Evolutionary conservation across 2,113 vertebrate species (phyloP).

Genomic region (Protobothrops mucrosquamatus): DNA sequence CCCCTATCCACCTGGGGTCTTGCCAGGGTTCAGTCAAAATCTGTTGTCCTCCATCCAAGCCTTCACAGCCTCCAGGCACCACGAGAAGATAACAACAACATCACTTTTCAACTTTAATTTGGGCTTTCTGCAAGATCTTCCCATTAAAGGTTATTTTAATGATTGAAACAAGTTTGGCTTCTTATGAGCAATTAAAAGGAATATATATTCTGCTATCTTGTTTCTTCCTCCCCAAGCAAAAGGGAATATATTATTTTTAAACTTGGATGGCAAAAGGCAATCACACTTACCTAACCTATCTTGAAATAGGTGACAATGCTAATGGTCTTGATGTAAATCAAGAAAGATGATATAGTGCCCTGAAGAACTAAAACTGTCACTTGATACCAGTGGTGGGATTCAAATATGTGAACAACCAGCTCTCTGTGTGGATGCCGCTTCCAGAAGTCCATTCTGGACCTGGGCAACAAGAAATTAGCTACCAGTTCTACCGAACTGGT

Average conservation of each 20-base stretch:
- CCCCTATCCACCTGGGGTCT: too few relatives aligned
- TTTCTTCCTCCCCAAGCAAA: slow-evolving; percentile 18
- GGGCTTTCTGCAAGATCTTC: background rate
- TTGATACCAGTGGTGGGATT: background rate
- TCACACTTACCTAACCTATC: slow-evolving; percentile 16
- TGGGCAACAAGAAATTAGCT: too few relatives aligned
- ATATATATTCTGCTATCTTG: slow-evolving; percentile 19
- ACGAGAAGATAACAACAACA: too few relatives aligned
- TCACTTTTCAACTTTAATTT: background rate
- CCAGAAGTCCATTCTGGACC: too few relatives aligned
- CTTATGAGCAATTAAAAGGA: slow-evolving; percentile 14
- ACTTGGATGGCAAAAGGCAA: background rate
- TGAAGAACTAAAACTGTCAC: background rate
- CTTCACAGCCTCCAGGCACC: too few relatives aligned
- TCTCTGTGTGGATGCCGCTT: too few relatives aligned
- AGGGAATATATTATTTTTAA: slow-evolving; percentile 17
- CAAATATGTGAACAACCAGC: too few relatives aligned
- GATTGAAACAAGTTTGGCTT: slow-evolving; percentile 7
- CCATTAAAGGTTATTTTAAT: background rate
- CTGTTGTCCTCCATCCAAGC: too few relatives aligned
- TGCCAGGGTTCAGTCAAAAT: too few relatives aligned
- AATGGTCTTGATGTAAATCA: background rate
- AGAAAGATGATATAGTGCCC: background rate
- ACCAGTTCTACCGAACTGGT: too few relatives aligned
- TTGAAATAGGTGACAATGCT: background rate